These are phyloP conservation scores for Syncerus caffer DNA, from an alignment of 2,797 vertebrate genomes.

Conservation along the genomic window DNA sequence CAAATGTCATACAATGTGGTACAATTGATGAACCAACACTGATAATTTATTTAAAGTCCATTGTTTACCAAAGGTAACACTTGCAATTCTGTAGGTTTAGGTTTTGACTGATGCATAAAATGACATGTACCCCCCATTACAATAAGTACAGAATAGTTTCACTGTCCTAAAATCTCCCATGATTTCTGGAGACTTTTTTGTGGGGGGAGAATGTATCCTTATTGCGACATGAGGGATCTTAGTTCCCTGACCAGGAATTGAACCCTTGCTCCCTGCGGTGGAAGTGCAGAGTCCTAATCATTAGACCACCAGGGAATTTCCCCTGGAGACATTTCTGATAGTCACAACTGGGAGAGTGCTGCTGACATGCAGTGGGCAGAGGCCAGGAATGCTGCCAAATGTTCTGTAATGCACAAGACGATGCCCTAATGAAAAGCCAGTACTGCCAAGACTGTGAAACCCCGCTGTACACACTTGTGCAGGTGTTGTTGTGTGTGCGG, in stretches of 20 bases:
- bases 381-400: not conserved
- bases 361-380: not conserved
- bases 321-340: not conserved
- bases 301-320: not conserved
- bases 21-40: not conserved
- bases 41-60: not conserved
- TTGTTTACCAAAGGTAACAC: not conserved
- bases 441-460: not conserved
- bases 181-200: not conserved
- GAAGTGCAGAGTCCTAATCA: not conserved
- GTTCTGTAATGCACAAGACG: not conserved
- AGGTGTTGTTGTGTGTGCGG: not conserved
- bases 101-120: not conserved
- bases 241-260: not conserved
- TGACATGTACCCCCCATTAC: not conserved
- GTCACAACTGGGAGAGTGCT: not conserved
- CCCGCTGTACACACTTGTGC: accelerated
- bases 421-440: not conserved
- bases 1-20: not conserved
- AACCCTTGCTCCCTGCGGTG: not conserved
- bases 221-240: not conserved
- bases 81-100: not conserved
- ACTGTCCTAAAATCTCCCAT: not conserved
- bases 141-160: not conserved
- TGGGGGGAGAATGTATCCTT: not conserved